Evolutionary conservation across 2,888 invertebrate genomes (phyloP).

Genomic region (Bimastos eiseni): DNA sequence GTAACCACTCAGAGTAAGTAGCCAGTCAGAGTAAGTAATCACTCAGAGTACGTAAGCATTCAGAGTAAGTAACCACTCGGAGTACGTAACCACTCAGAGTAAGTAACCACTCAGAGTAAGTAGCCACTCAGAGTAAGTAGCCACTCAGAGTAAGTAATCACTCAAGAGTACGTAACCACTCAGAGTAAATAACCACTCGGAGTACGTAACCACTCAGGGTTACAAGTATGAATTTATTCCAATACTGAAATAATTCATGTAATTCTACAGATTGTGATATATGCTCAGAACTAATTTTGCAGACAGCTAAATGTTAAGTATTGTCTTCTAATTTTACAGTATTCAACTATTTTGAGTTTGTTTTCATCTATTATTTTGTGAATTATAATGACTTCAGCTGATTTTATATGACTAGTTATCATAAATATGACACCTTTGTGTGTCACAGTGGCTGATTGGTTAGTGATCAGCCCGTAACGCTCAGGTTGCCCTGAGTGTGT

Average conservation of each 20-base stretch:
- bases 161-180: too few species aligned
- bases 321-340: background rate
- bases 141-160: constrained; percentile 89
- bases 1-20: too few species aligned
- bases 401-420: background rate
- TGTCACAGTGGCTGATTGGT: too few species aligned
- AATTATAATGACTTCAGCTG: background rate
- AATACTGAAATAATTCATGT: constrained; percentile 2
- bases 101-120: constrained; percentile 88
- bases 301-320: background rate
- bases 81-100: constrained; percentile 92
- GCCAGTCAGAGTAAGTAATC: too few species aligned
- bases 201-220: constrained; percentile 93
- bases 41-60: too few species aligned
- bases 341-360: background rate
- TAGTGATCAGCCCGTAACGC: too few species aligned
- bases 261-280: background rate
- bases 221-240: constrained; percentile 64
- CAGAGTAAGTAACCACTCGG: too few species aligned
- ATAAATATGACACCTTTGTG: background rate
- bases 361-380: background rate
- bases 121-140: constrained; percentile 89
- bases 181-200: constrained; percentile 91
- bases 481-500: too few species aligned
- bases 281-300: background rate